These are phyloP conservation scores for Epinotia demarniana DNA, from an alignment of 2,888 invertebrate species.

Conservation along the genomic window DNA sequence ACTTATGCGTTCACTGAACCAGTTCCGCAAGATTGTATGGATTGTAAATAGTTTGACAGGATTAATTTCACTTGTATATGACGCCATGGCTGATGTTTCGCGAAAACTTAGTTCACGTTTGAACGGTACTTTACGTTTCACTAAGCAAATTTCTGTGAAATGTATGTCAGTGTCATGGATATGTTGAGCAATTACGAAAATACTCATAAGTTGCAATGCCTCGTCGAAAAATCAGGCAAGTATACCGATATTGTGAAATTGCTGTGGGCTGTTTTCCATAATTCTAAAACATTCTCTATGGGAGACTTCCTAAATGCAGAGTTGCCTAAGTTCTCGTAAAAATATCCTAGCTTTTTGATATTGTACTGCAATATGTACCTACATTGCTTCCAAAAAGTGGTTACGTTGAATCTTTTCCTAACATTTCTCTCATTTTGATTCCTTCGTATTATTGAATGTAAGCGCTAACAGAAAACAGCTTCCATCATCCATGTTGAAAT, in stretches of 20 bases:
- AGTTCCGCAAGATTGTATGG: conserved; percentile 39
- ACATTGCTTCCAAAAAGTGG: no score
- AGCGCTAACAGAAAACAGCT: neutral
- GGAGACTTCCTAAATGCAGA: neutral
- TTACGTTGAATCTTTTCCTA: neutral
- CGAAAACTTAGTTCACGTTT: neutral
- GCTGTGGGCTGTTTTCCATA: neutral
- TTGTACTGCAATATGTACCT: no score
- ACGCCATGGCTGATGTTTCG: conserved; percentile 2
- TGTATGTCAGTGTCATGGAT: neutral
- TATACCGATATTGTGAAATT: neutral
- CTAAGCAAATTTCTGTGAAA: neutral
- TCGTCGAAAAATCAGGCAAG: neutral
- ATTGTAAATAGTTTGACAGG: conserved; percentile 33
- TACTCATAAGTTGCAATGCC: neutral
- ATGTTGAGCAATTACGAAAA: neutral
- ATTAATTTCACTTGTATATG: conserved; percentile 6
- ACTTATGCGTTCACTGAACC: conserved; percentile 58
- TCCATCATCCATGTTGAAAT: neutral
- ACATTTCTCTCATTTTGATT: neutral
- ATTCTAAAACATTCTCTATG: neutral
- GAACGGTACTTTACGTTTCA: neutral
- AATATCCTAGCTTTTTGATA: neutral
- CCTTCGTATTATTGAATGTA: neutral
- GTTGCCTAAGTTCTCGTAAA: neutral